phyloP scores from a whole-genome alignment of 2,113 vertebrate genomes.

The Sapayoa aenigma region DNA sequence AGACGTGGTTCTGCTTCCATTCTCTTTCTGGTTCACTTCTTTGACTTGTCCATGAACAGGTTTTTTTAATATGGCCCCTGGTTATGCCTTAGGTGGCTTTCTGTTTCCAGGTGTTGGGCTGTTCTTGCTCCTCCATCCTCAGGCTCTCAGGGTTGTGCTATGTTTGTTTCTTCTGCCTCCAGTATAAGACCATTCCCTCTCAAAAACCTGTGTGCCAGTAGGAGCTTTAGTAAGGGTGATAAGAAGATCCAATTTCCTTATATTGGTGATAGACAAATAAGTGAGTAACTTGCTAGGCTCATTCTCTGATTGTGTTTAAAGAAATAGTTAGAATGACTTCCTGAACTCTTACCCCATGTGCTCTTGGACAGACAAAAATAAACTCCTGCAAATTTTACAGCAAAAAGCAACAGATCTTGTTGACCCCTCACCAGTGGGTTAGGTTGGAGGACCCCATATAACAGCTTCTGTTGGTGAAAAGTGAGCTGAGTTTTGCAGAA shows the following conservation, averaged over 20 bases:
- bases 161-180: not conserved
- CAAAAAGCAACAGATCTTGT: not conserved
- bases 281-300: not conserved
- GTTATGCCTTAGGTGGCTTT: not conserved
- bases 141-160: not conserved
- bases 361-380: not conserved
- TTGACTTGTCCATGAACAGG: not conserved
- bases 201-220: not conserved
- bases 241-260: not conserved
- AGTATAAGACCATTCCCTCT: not conserved
- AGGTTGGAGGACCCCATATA: not conserved
- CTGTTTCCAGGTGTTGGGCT: not conserved
- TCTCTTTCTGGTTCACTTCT: not conserved
- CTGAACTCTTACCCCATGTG: not conserved
- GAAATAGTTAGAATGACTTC: not conserved
- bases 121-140: not conserved
- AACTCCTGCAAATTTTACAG: not conserved
- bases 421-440: not conserved
- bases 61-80: not conserved
- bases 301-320: not conserved
- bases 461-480: not conserved
- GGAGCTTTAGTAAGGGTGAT: not conserved
- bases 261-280: not conserved
- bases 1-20: not conserved
- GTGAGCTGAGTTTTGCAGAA: not conserved